phyloP scores from a whole-genome alignment of 1,140 invertebrate species.

The Leptoteleia sp. region DNA sequence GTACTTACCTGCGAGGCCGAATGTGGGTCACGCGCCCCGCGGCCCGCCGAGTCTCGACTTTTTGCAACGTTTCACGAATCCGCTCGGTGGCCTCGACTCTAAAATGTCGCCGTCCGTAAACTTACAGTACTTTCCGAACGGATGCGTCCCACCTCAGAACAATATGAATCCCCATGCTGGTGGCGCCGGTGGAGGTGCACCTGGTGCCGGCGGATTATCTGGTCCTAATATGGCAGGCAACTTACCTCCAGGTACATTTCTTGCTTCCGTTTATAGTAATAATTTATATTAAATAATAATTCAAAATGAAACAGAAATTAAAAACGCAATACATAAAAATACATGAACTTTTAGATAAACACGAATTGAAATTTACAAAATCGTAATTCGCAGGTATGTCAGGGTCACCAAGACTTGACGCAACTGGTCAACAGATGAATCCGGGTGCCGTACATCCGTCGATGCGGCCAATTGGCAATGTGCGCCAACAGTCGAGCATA shows the following conservation, averaged over 20 bases:
- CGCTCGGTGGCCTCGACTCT: conserved; percentile 86
- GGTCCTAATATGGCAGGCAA: conserved; percentile 78
- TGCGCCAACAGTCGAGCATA: conserved; percentile 78
- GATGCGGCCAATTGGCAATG: conserved; percentile 77
- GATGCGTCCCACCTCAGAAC: conserved; percentile 74
- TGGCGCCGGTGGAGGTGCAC: neutral
- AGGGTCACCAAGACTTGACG: conserved; percentile 77
- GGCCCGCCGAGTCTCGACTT: conserved; percentile 96
- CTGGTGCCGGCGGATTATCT: conserved; percentile 2
- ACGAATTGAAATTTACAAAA: too few species aligned
- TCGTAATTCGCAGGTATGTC: too few species aligned
- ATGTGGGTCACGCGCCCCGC: conserved; percentile 85
- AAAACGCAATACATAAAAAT: too few species aligned
- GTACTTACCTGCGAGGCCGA: conserved; percentile 95
- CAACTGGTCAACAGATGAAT: conserved; percentile 71
- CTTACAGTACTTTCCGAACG: conserved; percentile 88
- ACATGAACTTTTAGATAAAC: too few species aligned
- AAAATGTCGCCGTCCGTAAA: conserved; percentile 86
- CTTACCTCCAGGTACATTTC: conserved; percentile 78
- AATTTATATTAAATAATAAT: too few species aligned
- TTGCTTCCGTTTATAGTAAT: too few species aligned
- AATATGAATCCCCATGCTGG: conserved; percentile 65
- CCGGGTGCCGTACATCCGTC: conserved; percentile 73
- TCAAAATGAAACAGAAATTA: too few species aligned
- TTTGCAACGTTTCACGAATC: conserved; percentile 92